Evolutionary conservation across 2,888 invertebrate genomes (phyloP).

Genomic region (Tipula lateralis): DNA sequence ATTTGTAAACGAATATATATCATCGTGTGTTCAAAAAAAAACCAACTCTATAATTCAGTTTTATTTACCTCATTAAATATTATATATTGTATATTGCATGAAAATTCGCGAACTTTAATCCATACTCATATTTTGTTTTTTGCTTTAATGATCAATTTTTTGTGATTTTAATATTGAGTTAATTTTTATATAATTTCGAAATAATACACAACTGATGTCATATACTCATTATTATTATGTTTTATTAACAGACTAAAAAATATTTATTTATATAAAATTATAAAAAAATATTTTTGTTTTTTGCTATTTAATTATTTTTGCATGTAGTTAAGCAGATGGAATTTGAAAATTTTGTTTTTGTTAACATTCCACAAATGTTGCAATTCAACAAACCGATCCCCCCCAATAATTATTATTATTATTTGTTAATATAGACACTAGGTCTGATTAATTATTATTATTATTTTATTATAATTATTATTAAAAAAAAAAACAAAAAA

Average conservation of each 20-base stretch:
- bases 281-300: background rate
- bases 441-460: conserved; percentile 1
- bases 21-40: background rate
- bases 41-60: background rate
- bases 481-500: background rate
- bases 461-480: conserved; percentile 11
- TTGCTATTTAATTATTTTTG: background rate
- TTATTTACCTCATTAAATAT: background rate
- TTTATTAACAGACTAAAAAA: background rate
- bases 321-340: conserved; percentile 3
- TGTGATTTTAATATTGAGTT: background rate
- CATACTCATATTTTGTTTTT: background rate
- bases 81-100: background rate
- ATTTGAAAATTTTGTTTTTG: background rate
- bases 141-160: background rate
- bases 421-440: background rate
- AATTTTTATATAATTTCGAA: conserved; percentile 7
- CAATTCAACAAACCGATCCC: background rate
- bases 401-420: background rate
- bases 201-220: background rate
- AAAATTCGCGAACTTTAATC: background rate
- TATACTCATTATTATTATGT: background rate
- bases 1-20: background rate
- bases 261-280: background rate
- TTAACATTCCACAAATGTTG: conserved; percentile 15